A percentile compares a stretch with the other conserved stretches of the same genome.
phyloP scores from a whole-genome alignment of 1,140 invertebrate species.

The Zaprionus vittiger region DNA sequence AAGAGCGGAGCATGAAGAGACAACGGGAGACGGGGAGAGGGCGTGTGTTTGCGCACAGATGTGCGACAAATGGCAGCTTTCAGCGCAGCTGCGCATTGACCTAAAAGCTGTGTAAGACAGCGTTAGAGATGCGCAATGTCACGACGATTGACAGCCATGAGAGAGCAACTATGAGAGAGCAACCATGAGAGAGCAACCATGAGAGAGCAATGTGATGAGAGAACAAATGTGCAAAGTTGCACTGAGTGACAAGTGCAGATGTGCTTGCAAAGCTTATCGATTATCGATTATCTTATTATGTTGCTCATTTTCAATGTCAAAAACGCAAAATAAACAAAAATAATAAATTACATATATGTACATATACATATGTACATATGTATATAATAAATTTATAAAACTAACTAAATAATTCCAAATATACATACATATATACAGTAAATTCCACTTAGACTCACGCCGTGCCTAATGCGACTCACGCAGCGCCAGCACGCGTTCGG shows the following conservation, averaged over 20 bases:
- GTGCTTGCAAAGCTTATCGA: too few relatives aligned
- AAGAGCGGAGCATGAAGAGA: background rate
- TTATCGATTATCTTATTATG: too few relatives aligned
- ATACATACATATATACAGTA: background rate
- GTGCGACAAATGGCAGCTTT: constrained; percentile 20
- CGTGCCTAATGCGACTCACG: background rate
- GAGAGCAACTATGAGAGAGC: background rate
- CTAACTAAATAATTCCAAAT: too few relatives aligned
- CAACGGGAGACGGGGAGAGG: background rate
- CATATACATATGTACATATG: too few relatives aligned
- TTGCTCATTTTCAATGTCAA: background rate
- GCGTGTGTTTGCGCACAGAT: constrained; percentile 4
- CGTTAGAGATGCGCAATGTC: constrained; percentile 9
- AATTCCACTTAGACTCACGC: background rate
- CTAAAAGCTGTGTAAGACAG: constrained; percentile 52
- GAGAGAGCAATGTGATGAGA: background rate
- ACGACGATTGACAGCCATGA: background rate
- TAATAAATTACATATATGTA: too few relatives aligned
- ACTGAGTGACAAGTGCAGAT: background rate
- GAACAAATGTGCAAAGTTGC: background rate
- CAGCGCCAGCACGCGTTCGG: constrained; percentile 11
- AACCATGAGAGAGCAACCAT: background rate
- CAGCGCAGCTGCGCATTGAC: constrained; percentile 50
- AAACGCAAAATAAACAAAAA: background rate
- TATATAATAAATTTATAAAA: too few relatives aligned